Evolutionary conservation across 1,140 invertebrate genomes (phyloP).

Genomic region (Drosophila kikkawai): DNA sequence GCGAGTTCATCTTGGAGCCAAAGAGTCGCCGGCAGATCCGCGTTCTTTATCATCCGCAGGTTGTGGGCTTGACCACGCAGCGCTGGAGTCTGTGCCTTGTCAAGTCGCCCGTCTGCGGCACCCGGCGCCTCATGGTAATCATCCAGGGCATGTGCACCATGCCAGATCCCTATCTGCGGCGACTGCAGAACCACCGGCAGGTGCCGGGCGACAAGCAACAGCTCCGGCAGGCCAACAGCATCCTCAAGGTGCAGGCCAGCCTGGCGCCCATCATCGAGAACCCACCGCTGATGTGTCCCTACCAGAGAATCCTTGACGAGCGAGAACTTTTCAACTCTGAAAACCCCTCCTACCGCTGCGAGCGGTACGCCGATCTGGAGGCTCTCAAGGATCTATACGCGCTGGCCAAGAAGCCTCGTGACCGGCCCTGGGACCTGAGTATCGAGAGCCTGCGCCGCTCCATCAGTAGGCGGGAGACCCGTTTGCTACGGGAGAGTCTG

Average conservation of each 20-base stretch:
- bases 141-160: constrained; percentile 54
- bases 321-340: constrained; percentile 61
- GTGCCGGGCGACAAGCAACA: constrained; percentile 42
- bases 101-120: constrained; percentile 49
- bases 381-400: constrained; percentile 59
- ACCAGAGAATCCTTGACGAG: constrained; percentile 59
- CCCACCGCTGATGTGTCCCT: constrained; percentile 56
- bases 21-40: constrained; percentile 32
- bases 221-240: constrained; percentile 2
- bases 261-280: constrained; percentile 48
- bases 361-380: constrained; percentile 68
- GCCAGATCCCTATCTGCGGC: constrained; percentile 28
- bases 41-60: constrained; percentile 53
- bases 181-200: constrained; percentile 29
- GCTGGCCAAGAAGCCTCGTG: constrained; percentile 66
- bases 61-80: constrained; percentile 53
- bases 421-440: constrained; percentile 62
- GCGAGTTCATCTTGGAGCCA: constrained; percentile 40
- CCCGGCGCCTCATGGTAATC: constrained; percentile 31
- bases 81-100: constrained; percentile 32
- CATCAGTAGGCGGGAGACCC: constrained; percentile 39
- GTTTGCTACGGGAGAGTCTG: constrained; percentile 37
- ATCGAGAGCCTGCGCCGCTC: constrained; percentile 44
- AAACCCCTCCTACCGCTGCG: constrained; percentile 59
- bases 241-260: constrained; percentile 45